Conservation (phyloP, 2,797 vertebrate species). For the Antrozous pallidus region DNA sequence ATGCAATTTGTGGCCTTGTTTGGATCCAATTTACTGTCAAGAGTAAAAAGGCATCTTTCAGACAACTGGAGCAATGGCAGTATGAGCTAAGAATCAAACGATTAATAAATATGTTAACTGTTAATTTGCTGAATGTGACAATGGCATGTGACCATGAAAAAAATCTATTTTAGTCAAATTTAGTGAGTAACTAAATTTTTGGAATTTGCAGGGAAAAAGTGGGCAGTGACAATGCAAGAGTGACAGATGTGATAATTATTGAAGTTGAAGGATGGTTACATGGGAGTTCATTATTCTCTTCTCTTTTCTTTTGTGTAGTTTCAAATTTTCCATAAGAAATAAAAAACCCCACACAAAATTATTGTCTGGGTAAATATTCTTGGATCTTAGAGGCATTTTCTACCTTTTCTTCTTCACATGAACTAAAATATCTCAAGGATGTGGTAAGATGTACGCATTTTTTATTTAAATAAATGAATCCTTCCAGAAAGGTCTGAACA, state of each 20-base stretch:
- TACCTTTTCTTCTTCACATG: neutral
- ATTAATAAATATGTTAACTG: neutral
- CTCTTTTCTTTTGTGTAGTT: neutral
- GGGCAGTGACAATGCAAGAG: neutral
- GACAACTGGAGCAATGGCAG: neutral
- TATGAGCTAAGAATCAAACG: neutral
- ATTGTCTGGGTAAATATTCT: neutral
- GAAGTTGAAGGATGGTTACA: neutral
- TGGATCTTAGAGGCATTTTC: neutral
- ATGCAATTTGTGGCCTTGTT: neutral
- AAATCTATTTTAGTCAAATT: neutral
- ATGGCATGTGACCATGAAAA: neutral
- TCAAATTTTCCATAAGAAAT: neutral
- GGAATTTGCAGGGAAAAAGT: neutral
- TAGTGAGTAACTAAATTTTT: neutral
- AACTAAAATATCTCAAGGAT: neutral
- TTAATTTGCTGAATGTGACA: neutral
- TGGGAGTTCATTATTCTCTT: neutral
- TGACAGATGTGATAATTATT: neutral
- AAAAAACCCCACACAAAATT: neutral
- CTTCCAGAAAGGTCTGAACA: neutral
- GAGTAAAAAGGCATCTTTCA: neutral
- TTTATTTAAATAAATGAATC: neutral
- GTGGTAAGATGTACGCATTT: neutral
- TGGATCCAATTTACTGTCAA: neutral